Evolutionary conservation across 2,797 vertebrate species (phyloP).

Genomic region (Acanthopagrus latus): DNA sequence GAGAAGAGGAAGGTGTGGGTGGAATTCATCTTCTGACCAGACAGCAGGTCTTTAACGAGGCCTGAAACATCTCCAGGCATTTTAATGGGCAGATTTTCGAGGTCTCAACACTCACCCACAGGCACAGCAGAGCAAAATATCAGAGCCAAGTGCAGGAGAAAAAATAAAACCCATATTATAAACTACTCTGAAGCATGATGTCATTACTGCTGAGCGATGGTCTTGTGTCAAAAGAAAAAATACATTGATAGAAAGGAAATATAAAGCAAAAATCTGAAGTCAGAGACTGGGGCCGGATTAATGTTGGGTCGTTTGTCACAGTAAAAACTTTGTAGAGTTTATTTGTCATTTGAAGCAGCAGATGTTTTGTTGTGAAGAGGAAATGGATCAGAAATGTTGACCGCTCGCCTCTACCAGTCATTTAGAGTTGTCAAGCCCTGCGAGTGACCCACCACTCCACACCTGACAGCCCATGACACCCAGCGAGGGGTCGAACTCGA

Average conservation of each 20-base stretch:
- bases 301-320: neutral
- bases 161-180: neutral
- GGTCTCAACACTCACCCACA: constrained; percentile 52
- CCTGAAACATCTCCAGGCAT: constrained; percentile 53
- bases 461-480: too few relatives aligned
- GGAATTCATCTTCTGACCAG: constrained; percentile 65
- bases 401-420: neutral
- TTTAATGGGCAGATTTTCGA: constrained; percentile 64
- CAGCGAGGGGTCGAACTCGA: too few relatives aligned
- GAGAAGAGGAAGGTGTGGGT: constrained; percentile 36
- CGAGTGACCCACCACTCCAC: too few relatives aligned
- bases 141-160: constrained; percentile 33
- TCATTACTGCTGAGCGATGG: constrained; percentile 36
- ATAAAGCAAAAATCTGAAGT: constrained; percentile 36
- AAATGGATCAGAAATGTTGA: constrained; percentile 1
- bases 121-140: constrained; percentile 40
- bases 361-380: constrained; percentile 8
- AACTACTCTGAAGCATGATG: constrained; percentile 27
- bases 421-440: neutral
- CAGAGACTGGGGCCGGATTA: constrained; percentile 12
- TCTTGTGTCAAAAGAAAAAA: constrained; percentile 30
- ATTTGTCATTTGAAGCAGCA: neutral
- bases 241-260: constrained; percentile 23
- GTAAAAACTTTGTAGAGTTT: constrained; percentile 14
- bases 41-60: constrained; percentile 64